Conservation (phyloP, 2,797 vertebrate genomes). For the Lepidocolaptes lacrymiger region DNA sequence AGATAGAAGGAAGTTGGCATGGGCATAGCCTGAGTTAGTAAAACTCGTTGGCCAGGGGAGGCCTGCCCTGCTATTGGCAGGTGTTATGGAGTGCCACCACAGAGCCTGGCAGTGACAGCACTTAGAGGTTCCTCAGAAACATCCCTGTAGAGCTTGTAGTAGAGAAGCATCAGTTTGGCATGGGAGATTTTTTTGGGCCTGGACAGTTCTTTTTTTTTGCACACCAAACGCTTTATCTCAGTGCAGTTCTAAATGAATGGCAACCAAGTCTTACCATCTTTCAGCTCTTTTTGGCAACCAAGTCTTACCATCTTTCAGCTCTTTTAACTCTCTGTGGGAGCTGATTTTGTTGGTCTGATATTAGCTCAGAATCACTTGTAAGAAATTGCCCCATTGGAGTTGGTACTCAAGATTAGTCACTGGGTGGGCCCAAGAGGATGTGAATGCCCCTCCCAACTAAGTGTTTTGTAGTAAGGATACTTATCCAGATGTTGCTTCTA, state of each 20-base stretch:
- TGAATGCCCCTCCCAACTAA: not conserved
- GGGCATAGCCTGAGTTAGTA: not conserved
- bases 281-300: not conserved
- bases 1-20: not conserved
- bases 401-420: not conserved
- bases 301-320: not conserved
- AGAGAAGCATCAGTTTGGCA: not conserved
- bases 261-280: not conserved
- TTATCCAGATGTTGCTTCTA: not conserved
- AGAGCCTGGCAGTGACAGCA: not conserved
- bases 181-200: not conserved
- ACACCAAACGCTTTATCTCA: not conserved
- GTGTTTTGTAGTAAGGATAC: not conserved
- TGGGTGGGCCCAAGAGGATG: not conserved
- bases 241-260: not conserved
- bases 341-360: not conserved
- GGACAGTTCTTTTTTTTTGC: not conserved
- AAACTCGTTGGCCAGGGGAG: rapidly evolving
- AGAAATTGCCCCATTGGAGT: not conserved
- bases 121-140: not conserved
- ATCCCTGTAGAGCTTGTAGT: not conserved
- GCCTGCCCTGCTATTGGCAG: not conserved
- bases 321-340: not conserved
- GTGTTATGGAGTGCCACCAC: not conserved
- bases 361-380: not conserved